phyloP scores from a whole-genome alignment of 2,797 vertebrate genomes.

The Dromococcyx pavoninus region DNA sequence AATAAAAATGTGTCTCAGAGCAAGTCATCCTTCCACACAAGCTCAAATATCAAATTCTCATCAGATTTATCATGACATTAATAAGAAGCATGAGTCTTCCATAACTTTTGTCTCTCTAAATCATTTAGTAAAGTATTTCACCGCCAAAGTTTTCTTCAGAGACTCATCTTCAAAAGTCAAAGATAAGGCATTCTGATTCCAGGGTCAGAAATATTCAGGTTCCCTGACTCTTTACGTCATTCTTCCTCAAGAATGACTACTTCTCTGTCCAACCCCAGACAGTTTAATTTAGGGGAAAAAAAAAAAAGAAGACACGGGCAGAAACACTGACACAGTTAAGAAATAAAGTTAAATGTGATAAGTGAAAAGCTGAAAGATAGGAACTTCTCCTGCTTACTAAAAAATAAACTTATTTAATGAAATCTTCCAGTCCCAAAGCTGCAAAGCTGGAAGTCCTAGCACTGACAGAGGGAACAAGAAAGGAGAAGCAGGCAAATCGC shows the following conservation, averaged over 20 bases:
- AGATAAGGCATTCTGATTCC: not conserved
- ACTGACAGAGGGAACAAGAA: not conserved
- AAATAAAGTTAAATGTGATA: not conserved
- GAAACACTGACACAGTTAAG: not conserved
- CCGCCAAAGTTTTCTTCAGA: not conserved
- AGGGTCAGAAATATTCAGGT: not conserved
- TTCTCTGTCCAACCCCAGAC: not conserved
- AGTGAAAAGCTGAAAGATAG: not conserved
- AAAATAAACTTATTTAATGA: not conserved
- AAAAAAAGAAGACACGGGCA: not conserved
- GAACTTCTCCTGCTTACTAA: not conserved
- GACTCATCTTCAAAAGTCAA: not conserved
- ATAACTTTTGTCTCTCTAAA: not conserved
- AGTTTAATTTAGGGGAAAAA: not conserved
- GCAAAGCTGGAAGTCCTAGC: not conserved
- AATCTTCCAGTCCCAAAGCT: not conserved
- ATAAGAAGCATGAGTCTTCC: not conserved
- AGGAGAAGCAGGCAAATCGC: not conserved
- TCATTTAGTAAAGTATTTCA: not conserved
- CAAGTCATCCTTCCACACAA: not conserved
- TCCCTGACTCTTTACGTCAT: not conserved
- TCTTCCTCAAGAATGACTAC: not conserved
- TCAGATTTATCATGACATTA: not conserved
- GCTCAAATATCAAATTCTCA: not conserved
- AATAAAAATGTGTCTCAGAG: not conserved